phyloP scores from a whole-genome alignment of 2,113 vertebrate species.

The Thamnophis sirtalis region DNA sequence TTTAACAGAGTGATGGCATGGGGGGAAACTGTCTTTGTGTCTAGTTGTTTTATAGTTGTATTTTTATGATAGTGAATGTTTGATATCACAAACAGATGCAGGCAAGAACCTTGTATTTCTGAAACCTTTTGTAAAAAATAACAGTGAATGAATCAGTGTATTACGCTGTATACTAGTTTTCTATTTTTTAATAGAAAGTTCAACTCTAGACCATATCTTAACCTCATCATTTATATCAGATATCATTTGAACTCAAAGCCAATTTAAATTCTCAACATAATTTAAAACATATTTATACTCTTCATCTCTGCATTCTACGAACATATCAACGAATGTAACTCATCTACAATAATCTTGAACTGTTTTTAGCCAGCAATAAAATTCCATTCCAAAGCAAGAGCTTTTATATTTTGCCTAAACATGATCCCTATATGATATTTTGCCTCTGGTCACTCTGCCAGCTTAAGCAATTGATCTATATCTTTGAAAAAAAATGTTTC shows the following conservation, averaged over 20 bases:
- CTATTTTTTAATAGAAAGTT: slow-evolving; percentile 20
- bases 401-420: not conserved
- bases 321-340: slow-evolving; percentile 13
- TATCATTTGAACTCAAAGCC: slow-evolving; percentile 50
- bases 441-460: not conserved
- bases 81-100: not conserved
- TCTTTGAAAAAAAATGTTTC: not conserved
- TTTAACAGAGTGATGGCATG: no score
- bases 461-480: slow-evolving; percentile 3
- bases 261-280: slow-evolving; percentile 39
- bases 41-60: no score
- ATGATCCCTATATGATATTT: not conserved
- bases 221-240: slow-evolving; percentile 42
- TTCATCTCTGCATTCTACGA: slow-evolving; percentile 30
- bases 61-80: not conserved
- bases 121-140: not conserved
- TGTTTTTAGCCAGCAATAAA: slow-evolving; percentile 13
- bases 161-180: slow-evolving; percentile 19
- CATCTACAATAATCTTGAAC: not conserved
- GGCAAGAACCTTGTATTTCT: not conserved
- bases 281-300: slow-evolving; percentile 52
- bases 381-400: not conserved
- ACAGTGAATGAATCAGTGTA: slow-evolving; percentile 11
- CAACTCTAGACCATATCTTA: slow-evolving; percentile 35
- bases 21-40: no score